phyloP scores from a whole-genome alignment of 2,797 vertebrate genomes.

The Muscicapa striata region DNA sequence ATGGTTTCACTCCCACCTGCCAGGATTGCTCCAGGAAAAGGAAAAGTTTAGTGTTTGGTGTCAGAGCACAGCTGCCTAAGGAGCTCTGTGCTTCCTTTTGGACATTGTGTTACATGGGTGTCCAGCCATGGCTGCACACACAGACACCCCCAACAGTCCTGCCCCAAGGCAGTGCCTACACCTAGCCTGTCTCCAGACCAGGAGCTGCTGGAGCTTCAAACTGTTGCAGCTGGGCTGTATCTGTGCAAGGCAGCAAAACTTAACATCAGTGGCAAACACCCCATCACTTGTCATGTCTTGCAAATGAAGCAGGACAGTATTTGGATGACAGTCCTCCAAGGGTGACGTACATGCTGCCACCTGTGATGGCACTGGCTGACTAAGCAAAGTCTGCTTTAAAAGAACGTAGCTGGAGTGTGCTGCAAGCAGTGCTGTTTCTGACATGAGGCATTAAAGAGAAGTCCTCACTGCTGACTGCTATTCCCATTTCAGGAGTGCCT shows the following conservation, averaged over 20 bases:
- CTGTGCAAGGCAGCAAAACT: background rate
- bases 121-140: background rate
- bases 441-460: background rate
- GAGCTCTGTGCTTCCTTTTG: background rate
- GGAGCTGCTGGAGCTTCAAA: background rate
- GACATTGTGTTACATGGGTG: background rate
- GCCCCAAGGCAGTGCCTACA: background rate
- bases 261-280: background rate
- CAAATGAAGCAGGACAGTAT: background rate
- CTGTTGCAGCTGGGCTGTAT: background rate
- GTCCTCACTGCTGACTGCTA: background rate
- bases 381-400: background rate
- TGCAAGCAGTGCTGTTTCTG: background rate
- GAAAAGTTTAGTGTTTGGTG: background rate
- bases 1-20: background rate
- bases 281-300: background rate
- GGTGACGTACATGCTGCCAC: background rate
- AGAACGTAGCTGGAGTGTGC: background rate
- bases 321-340: background rate
- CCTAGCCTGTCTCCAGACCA: background rate
- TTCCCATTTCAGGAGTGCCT: background rate
- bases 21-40: background rate
- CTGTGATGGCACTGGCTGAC: background rate
- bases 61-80: background rate
- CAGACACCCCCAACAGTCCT: background rate